Base-by-base conservation (phyloP, 2,888 invertebrate species). In the Rhabditoides inermis region DNA sequence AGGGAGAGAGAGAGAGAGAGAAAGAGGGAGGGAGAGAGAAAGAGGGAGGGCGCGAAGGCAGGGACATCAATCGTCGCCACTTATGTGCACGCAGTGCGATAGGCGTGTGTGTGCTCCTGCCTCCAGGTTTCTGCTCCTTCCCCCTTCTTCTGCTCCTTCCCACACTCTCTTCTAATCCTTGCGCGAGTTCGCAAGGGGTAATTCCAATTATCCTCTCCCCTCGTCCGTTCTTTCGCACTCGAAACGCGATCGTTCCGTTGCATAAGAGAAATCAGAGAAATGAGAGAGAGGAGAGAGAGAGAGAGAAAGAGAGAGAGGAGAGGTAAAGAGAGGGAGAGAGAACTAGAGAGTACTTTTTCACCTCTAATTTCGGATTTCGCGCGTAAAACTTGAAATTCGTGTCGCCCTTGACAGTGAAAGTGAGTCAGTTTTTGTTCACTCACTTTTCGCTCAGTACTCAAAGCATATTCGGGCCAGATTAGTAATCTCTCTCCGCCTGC, bases 1-100 rank as follows among this genome's bases (percentile, higher is more conserved):
- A 46, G 6, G 36, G 46, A 46, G 6, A 28, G n/a, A 46, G 7
- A 6, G 45, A 45, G 45, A 45, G 26, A 27, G 45, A n/a, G 47
- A 47, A 36, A 23, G 37, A 37, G 37, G 36, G 47, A 25, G 37
- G 36, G 35, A 37, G 47, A 37, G 47, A 47, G 47, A 47, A 36
- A 25, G 37, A 36, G 18, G 35, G 18, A 47, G 37, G 36, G 37
- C 22, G 32, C 18, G 47, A 50, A 18, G 7, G 36, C 10, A 26
- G 39, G 25, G 18, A 26, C 20, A 20, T 15, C 5, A 25, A 28
- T 30, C 18, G 32, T 22, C 23, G 26, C 12, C 37, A 37, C 18
- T 39, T 39, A n/a, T n/a, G n/a, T n/a, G n/a, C n/a, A n/a, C n/a
- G n/a, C n/a, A n/a, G n/a, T n/a, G n/a, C n/a, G n/a, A n/a, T n/a